Percentiles rank a stretch among this genome's conserved stretches.
Conservation (phyloP, 2,797 vertebrate genomes). For the Rhinichthys osculus region DNA sequence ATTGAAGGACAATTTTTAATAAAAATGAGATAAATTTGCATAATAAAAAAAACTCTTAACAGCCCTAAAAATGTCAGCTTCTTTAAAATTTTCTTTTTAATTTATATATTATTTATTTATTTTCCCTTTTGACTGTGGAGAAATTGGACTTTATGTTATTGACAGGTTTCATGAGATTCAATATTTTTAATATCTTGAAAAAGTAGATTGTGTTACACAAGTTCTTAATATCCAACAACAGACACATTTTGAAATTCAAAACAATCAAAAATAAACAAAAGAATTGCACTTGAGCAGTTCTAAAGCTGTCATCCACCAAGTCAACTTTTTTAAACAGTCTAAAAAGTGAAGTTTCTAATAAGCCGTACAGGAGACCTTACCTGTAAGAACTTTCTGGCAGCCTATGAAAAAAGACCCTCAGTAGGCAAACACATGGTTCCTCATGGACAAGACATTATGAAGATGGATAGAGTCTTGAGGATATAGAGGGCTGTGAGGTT, state of each 20-base stretch:
- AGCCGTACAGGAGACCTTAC: constrained; percentile 36
- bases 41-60: not conserved
- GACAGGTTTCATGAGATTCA: not conserved
- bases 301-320: not conserved
- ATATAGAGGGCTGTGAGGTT: constrained; percentile 8
- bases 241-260: not conserved
- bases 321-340: not conserved
- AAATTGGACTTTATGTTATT: not conserved
- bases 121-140: not conserved
- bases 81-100: not conserved
- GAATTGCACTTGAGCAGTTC: not conserved
- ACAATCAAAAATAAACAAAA: not conserved
- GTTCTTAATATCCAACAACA: not conserved
- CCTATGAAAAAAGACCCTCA: constrained; percentile 22
- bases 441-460: constrained; percentile 21
- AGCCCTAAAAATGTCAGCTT: not conserved
- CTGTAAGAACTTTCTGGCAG: constrained; percentile 44
- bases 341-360: not conserved
- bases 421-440: constrained; percentile 12
- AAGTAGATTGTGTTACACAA: not conserved
- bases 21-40: too few relatives aligned
- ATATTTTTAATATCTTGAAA: not conserved
- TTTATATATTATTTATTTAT: not conserved
- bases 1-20: too few relatives aligned
- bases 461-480: constrained; percentile 18